Evolutionary conservation across 2,888 invertebrate genomes (phyloP).

Genomic region (Ophioninae sp.): DNA sequence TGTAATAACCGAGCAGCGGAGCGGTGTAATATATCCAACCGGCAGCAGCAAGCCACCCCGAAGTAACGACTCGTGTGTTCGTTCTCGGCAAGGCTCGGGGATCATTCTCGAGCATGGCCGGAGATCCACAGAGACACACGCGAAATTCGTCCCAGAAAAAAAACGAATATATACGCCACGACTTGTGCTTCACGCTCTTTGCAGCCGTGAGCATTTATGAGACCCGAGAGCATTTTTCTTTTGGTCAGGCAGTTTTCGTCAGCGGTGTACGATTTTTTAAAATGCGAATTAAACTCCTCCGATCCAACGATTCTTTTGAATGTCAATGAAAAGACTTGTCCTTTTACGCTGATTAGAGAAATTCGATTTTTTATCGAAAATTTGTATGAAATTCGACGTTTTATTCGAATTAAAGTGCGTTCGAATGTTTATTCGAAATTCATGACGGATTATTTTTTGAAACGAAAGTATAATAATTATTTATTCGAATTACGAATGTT

Average conservation of each 20-base stretch:
- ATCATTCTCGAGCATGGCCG: slow-evolving; percentile 28
- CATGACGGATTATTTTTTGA: too few species aligned
- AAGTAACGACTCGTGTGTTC: slow-evolving; percentile 62
- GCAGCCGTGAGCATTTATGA: neutral
- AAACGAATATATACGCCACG: neutral
- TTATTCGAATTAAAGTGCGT: too few species aligned
- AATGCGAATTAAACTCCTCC: neutral
- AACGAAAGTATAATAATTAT: too few species aligned
- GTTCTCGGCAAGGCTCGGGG: neutral
- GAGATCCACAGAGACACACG: slow-evolving; percentile 14
- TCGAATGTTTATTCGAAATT: too few species aligned
- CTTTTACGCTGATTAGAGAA: too few species aligned
- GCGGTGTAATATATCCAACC: slow-evolving; percentile 76
- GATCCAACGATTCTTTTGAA: too few species aligned
- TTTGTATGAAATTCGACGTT: too few species aligned
- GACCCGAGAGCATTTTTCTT: neutral
- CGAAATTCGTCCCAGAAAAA: neutral
- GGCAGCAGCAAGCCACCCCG: slow-evolving; percentile 70
- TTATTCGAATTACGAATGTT: too few species aligned
- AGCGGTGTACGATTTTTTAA: neutral
- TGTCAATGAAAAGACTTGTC: too few species aligned
- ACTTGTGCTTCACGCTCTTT: neutral
- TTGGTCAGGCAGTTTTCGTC: neutral
- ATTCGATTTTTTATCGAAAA: too few species aligned
- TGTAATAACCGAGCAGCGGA: slow-evolving; percentile 75